A percentile compares a stretch with the other conserved stretches of the same genome.
Evolutionary conservation across 2,797 vertebrate genomes (phyloP).

Genomic region (Botia almorhae): DNA sequence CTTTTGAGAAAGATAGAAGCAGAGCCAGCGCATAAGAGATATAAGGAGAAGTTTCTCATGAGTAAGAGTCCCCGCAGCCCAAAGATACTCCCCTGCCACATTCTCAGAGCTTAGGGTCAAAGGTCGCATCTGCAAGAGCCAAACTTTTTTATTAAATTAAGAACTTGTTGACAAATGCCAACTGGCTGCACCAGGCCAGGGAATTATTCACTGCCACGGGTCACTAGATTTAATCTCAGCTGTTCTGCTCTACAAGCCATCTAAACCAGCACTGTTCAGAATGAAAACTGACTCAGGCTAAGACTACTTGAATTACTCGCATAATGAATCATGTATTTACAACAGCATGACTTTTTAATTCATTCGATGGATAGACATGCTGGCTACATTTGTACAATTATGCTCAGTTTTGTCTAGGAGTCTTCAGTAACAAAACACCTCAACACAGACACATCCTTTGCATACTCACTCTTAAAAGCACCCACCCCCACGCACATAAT

Average conservation of each 20-base stretch:
- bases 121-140: conserved; percentile 41
- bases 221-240: conserved; percentile 22
- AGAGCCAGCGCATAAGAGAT: neutral
- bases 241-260: conserved; percentile 7
- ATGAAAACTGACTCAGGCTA: neutral
- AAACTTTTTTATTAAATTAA: conserved; percentile 40
- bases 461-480: neutral
- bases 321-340: neutral
- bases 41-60: conserved; percentile 23
- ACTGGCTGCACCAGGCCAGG: neutral
- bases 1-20: conserved; percentile 10
- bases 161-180: conserved; percentile 39
- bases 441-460: neutral
- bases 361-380: neutral
- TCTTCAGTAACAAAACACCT: neutral
- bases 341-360: neutral
- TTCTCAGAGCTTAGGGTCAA: conserved; percentile 46
- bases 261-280: conserved; percentile 3
- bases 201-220: conserved; percentile 17
- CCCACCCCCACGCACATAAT: neutral
- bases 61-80: neutral
- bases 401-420: neutral
- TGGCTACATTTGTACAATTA: neutral
- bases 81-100: conserved; percentile 13
- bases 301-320: neutral